Conservation (phyloP, 37 sponge, comb jelly and placozoan genomes). For the Aphrocallistes beatrix region DNA sequence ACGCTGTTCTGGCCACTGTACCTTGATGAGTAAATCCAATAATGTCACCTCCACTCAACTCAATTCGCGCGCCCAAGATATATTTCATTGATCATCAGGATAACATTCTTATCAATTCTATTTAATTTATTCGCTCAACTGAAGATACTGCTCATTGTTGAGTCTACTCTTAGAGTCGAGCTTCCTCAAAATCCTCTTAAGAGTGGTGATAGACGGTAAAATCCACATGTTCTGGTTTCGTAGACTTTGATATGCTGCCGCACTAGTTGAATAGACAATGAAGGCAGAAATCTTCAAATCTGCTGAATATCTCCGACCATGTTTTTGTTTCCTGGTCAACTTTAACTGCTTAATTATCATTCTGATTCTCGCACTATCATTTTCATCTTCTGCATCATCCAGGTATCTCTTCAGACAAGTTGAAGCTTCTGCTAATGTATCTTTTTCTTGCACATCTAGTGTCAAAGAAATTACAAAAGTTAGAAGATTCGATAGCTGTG, state of each 20-base stretch:
- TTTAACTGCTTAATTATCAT: not conserved
- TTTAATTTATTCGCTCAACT: not conserved
- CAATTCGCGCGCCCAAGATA: not conserved
- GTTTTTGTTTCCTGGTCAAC: not conserved
- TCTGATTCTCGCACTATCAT: not conserved
- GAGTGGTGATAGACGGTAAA: not conserved
- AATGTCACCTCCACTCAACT: not conserved
- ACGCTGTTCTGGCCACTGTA: not conserved
- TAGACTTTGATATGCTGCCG: not conserved
- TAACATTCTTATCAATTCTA: not conserved
- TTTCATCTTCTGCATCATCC: not conserved
- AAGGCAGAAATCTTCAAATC: not conserved
- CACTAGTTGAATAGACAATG: not conserved
- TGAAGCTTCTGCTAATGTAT: not conserved
- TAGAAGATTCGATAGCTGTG: not conserved
- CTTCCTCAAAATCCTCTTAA: not conserved
- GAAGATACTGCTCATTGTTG: not conserved
- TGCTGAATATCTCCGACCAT: not conserved
- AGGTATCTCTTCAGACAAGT: not conserved
- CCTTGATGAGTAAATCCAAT: not conserved
- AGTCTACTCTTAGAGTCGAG: not conserved
- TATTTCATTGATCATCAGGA: not conserved
- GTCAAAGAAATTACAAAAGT: not conserved
- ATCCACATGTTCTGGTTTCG: not conserved
- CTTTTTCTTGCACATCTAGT: not conserved